A percentile compares a stretch with the other conserved stretches of the same genome.
These are phyloP conservation scores for Harpagoxenus sublaevis DNA, from an alignment of 2,888 invertebrate genomes.

Conservation along the genomic window DNA sequence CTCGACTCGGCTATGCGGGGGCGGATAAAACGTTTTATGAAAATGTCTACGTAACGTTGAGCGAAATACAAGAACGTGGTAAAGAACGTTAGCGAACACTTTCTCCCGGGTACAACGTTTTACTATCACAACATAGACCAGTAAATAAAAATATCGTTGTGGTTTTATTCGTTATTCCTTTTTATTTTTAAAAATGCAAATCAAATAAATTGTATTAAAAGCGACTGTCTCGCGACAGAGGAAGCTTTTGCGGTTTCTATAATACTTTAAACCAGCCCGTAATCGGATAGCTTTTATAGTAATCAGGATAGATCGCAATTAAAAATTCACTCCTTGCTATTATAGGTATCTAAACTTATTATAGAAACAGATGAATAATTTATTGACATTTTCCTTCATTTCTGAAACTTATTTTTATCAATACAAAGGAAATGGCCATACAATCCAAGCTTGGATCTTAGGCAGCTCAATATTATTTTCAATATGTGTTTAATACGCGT, in stretches of 20 bases:
- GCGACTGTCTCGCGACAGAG: not conserved
- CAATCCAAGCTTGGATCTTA: too few relatives aligned
- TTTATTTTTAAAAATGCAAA: not conserved
- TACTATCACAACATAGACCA: not conserved
- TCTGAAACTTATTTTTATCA: not conserved
- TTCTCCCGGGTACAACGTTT: not conserved
- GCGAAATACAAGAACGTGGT: slow-evolving; percentile 29
- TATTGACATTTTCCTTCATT: not conserved
- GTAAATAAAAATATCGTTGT: slow-evolving; percentile 24
- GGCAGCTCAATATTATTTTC: too few relatives aligned
- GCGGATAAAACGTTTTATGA: slow-evolving; percentile 41
- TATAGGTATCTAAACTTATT: not conserved
- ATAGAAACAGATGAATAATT: not conserved
- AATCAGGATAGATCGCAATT: not conserved
- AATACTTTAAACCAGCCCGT: not conserved
- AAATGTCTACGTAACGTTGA: slow-evolving; percentile 33
- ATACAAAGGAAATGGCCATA: too few relatives aligned
- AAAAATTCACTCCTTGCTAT: not conserved
- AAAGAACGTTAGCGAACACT: slow-evolving; percentile 15
- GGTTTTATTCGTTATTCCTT: not conserved
- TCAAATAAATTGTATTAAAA: slow-evolving; percentile 19
- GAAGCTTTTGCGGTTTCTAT: not conserved
- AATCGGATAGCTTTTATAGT: not conserved
- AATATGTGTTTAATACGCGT: too few relatives aligned
- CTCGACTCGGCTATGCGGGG: not conserved